Base-by-base conservation (phyloP, 2,888 invertebrate species). In the Tetragonisca angustula region DNA sequence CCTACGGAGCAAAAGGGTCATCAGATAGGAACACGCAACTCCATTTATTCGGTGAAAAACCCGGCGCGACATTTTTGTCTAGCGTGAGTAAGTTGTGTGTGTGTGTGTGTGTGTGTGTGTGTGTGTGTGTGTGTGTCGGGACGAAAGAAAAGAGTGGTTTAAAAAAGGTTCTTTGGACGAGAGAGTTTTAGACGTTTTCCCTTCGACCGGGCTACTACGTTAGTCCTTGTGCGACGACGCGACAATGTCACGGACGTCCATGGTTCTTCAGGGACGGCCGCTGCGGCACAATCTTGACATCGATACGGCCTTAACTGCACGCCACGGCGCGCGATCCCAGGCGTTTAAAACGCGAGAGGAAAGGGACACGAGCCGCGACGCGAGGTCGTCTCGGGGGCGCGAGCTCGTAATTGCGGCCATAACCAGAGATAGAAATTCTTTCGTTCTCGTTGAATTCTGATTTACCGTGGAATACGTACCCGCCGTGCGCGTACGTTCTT, bases 241-340 rank as follows among this genome's bases (percentile, higher is more conserved):
- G 90, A 88, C 93, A 94, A 93, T 93, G 93, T 93, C 93, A 93
- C 90, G 93, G 93, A 88, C 92, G 90, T 90, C 90, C 88, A 79
- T 71, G 87, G 86, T 85, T 90, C 89, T 89, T 91, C 90, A 88
- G 91, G 91, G 92, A 88, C 91, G 84, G 77, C 75, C 86, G 80
- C 87, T 85, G 81, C 85, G 81, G 89, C 87, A 81, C 88, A 92
- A 91, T 93, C 90, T 91, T 89, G 90, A 92, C 91, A 91, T 92
- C 91, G 91, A 92, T 91, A 90, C 79, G 88, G 85, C 86, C 87
- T 87, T 87, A 85, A 84, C 84, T 67, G 72, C 74, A 71, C 69
- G 72, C 74, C 77, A 52, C 76, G 67, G 49, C 69, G 64, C 73
- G 64, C 73, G 62, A 59, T 76, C 76, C 73, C 71, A 43, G 64